Conservation (phyloP, 2,888 invertebrate genomes). For the Alloplasta piceator region DNA sequence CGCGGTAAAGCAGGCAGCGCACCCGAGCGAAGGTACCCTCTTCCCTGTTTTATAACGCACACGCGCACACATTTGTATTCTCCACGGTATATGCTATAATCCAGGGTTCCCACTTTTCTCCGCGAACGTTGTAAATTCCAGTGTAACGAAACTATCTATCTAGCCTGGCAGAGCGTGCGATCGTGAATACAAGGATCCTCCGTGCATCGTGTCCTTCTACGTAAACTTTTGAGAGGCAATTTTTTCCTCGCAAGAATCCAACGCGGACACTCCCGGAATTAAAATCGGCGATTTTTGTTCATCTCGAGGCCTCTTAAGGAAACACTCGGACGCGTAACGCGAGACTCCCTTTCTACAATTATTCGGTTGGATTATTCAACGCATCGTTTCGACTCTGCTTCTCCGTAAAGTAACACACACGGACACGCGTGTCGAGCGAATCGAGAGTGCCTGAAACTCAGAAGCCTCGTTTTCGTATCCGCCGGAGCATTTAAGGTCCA, state of each 20-base stretch:
- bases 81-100: slow-evolving; percentile 42
- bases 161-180: slow-evolving; percentile 62
- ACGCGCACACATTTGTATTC: slow-evolving; percentile 13
- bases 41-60: slow-evolving; percentile 20
- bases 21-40: slow-evolving; percentile 39
- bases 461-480: too few species aligned
- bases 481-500: background rate
- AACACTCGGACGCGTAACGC: too few species aligned
- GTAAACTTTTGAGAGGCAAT: background rate
- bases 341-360: too few species aligned
- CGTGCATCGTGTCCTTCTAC: background rate
- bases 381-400: too few species aligned
- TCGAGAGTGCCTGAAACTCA: too few species aligned
- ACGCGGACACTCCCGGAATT: too few species aligned
- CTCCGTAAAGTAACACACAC: too few species aligned
- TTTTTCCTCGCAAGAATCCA: too few species aligned
- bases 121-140: slow-evolving; percentile 63
- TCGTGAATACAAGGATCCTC: slow-evolving; percentile 30
- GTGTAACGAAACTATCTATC: slow-evolving; percentile 65
- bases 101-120: slow-evolving; percentile 52
- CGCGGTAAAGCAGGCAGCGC: slow-evolving; percentile 62
- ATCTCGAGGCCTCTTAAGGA: too few species aligned
- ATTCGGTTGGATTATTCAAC: too few species aligned
- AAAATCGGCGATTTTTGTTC: too few species aligned
- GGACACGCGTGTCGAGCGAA: too few species aligned